Base-by-base conservation (phyloP, 2,113 vertebrate genomes). In the Engraulis encrasicolus region DNA sequence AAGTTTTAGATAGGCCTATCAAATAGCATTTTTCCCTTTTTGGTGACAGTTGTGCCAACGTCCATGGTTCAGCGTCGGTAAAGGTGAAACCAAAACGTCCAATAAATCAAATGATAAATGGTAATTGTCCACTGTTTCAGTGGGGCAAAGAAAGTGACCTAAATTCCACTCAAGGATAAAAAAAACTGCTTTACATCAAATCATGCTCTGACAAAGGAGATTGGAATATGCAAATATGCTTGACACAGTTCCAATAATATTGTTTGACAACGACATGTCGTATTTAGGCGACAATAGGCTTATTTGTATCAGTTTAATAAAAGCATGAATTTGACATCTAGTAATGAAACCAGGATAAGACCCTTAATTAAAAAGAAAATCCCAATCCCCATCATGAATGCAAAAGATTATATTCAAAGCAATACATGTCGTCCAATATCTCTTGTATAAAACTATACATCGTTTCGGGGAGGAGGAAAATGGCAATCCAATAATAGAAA, bases 191-290 rank as follows among this genome's bases (percentile, higher is more conserved):
- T 74, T 74, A 31, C 66, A 74, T 74, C 66, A 74, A 74, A 74
- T 31, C 66, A 74, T 74, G 27, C 66, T 74, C 7, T 66, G 66
- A 74, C 66, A 74, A 74, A 74, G 27, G 31, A 74, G 66, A 74
- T 74, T 74, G 66, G 66, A 74, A 74, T 74, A 74, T 74, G 66
- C 27, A 74, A 74, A 74, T 74, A 74, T 34, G 66, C 27, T 74
- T 74, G 66, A 74, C 66, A 74, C 66, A 74, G 31, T 36, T 74
- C 66, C 23, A 74, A 74, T 74, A 34, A 74, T 74, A 74, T 74
- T 74, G 66, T 74, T 74, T 74, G 66, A 74, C 66, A 74, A 74
- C 66, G 66, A 74, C 66, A 74, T 74, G 66, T 74, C 66, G 66
- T 31, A 74, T 74, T 74, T 74, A 74, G 27, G 31, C 27, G 66